phyloP scores from a whole-genome alignment of 2,113 vertebrate genomes.

The Leucopsar rothschildi region DNA sequence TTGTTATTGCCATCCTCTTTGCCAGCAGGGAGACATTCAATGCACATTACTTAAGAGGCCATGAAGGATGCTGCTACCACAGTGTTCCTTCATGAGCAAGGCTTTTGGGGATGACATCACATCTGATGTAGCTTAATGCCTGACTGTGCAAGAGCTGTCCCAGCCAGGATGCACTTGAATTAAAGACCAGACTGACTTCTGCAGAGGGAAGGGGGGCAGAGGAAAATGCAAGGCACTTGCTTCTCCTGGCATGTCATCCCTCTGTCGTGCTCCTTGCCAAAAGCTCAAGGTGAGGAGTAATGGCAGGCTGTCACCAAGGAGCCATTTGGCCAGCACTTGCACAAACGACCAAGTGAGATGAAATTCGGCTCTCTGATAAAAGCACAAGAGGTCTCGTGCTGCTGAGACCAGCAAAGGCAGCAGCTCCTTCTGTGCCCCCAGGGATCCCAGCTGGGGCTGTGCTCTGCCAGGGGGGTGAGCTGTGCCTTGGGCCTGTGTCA shows the following conservation, averaged over 20 bases:
- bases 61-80: not conserved
- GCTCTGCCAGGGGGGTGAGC: not conserved
- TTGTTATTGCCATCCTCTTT: not conserved
- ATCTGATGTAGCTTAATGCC: not conserved
- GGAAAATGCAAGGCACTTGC: not conserved
- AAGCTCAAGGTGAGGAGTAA: slow-evolving; percentile 13
- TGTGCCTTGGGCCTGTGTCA: not conserved
- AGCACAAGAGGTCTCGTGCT: not conserved
- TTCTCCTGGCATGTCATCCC: not conserved
- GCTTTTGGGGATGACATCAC: not conserved
- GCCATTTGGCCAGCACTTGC: not conserved
- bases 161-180: not conserved
- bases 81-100: not conserved
- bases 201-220: not conserved
- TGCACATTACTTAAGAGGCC: not conserved
- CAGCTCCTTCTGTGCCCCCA: not conserved
- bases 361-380: not conserved
- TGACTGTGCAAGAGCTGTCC: not conserved
- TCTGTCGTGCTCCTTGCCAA: not conserved
- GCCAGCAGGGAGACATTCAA: not conserved
- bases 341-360: not conserved
- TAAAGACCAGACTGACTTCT: not conserved
- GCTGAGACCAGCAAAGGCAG: not conserved
- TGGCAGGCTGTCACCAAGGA: not conserved
- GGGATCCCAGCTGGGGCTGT: rapidly evolving